These are phyloP conservation scores for Hirtodrosophila cameraria DNA, from an alignment of 2,888 invertebrate species.

Conservation along the genomic window DNA sequence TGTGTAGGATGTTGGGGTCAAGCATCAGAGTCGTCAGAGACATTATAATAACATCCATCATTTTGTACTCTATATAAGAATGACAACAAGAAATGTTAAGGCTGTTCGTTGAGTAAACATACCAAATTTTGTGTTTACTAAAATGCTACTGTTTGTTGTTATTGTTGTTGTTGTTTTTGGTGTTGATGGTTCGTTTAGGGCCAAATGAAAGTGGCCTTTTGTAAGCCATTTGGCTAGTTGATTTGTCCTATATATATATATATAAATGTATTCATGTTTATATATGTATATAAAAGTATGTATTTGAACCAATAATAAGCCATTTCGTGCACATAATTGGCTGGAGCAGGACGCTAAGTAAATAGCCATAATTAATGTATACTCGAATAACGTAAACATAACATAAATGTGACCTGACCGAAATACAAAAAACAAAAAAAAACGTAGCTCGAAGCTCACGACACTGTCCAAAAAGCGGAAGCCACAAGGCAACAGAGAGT, in stretches of 20 bases:
- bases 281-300: slow-evolving; percentile 28
- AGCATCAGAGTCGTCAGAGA: slow-evolving; percentile 35
- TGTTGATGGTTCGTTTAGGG: slow-evolving; percentile 66
- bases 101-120: slow-evolving; percentile 61
- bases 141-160: slow-evolving; percentile 17
- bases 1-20: slow-evolving; percentile 41
- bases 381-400: slow-evolving; percentile 64
- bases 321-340: slow-evolving; percentile 77
- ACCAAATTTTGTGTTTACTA: slow-evolving; percentile 64
- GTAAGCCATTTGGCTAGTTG: slow-evolving; percentile 67
- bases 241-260: slow-evolving; percentile 35
- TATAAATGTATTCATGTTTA: slow-evolving; percentile 26
- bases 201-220: slow-evolving; percentile 59
- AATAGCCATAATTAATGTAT: slow-evolving; percentile 78
- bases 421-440: slow-evolving; percentile 65
- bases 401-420: slow-evolving; percentile 76
- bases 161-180: slow-evolving; percentile 12
- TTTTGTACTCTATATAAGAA: slow-evolving; percentile 49
- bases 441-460: slow-evolving; percentile 39
- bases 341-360: slow-evolving; percentile 55
- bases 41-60: slow-evolving; percentile 76
- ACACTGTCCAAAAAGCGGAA: slow-evolving; percentile 34
- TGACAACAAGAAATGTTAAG: slow-evolving; percentile 52
- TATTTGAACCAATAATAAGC: slow-evolving; percentile 73
- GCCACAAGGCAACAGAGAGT: slow-evolving; percentile 42